A percentile compares a stretch with the other conserved stretches of the same genome.
Conservation (phyloP, 2,888 invertebrate genomes). For the Troides oblongomaculatus region DNA sequence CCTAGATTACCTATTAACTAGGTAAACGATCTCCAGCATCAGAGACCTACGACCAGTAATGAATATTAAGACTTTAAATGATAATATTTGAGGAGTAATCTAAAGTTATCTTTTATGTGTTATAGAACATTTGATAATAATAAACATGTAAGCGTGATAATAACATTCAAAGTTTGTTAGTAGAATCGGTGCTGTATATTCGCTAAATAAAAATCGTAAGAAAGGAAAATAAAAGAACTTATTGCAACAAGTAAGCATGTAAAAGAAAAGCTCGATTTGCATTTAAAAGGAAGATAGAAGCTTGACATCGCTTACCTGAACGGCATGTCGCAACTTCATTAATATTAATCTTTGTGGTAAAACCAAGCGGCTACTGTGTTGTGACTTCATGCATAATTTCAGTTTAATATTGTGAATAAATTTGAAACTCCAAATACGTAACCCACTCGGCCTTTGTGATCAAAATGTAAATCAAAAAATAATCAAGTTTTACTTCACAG, state of each 20-base stretch:
- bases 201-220: background rate
- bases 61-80: too few relatives aligned
- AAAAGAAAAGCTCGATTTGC: slow-evolving; percentile 55
- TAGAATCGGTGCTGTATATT: too few relatives aligned
- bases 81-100: too few relatives aligned
- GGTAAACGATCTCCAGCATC: too few relatives aligned
- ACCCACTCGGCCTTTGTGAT: slow-evolving; percentile 21
- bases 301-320: slow-evolving; percentile 49
- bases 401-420: slow-evolving; percentile 58
- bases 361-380: slow-evolving; percentile 61
- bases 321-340: slow-evolving; percentile 72
- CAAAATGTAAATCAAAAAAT: slow-evolving; percentile 19
- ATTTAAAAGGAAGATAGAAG: slow-evolving; percentile 69
- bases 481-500: background rate
- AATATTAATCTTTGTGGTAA: slow-evolving; percentile 70
- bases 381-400: slow-evolving; percentile 71
- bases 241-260: slow-evolving; percentile 28
- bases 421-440: slow-evolving; percentile 59
- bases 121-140: too few relatives aligned
- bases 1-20: too few relatives aligned
- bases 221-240: slow-evolving; percentile 9
- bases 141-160: too few relatives aligned
- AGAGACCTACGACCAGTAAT: too few relatives aligned
- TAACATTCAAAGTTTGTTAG: too few relatives aligned
- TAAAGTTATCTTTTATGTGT: too few relatives aligned